Base-by-base conservation (phyloP, 2,113 vertebrate genomes). In the Hassar affinis region DNA sequence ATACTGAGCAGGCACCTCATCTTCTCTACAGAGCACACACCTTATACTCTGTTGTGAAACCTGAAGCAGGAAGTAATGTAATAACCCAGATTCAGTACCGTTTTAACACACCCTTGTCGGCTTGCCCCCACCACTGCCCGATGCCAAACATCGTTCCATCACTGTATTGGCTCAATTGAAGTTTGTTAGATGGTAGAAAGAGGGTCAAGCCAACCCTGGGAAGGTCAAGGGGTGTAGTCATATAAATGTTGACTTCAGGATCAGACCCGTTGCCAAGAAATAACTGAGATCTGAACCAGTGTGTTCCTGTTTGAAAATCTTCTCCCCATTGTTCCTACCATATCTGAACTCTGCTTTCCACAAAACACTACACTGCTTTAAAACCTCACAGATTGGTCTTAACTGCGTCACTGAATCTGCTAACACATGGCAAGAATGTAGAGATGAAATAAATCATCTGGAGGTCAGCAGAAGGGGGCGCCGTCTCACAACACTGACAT, bases 371-470 rank as follows among this genome's bases (percentile, higher is more conserved):
- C 11, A 6, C 17, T 45, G 42, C 38, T 25, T 71, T 30, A 18
- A 75, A 18, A 54, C 22, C 54, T 76, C 49, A 54, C 74, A 76
- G 27, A 1, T 33, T 35, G 27, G 30, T 76, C 74, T 76, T 33
- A 76, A 33, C 49, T 76, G 74, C 49, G 74, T 76, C 74, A 76
- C 51, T 54, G 74, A 76, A 54, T 11, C 74, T 52, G 18, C 72
- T 75, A 20, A 33, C 72, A 75, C 49, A 20, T 54, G 49, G 3
- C 74, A 76, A 33, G 74, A 54, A 76, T 76, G 49, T 54, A 25
- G 15, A 27, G n/a, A 17, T 27, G 0, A 72, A 27, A 45, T n/a
- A 72, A 47, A 72, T 47, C 42, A 72, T 47, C 6, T 74, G 30
- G 54, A 54, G 27, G 74, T 76, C 74, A 54, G 49, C 74, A 54